Percentiles rank a stretch among this genome's conserved stretches.
These are phyloP conservation scores for Paelopatides confundens DNA, from an alignment of 53 echinoderm and acorn worm genomes.

Conservation along the genomic window DNA sequence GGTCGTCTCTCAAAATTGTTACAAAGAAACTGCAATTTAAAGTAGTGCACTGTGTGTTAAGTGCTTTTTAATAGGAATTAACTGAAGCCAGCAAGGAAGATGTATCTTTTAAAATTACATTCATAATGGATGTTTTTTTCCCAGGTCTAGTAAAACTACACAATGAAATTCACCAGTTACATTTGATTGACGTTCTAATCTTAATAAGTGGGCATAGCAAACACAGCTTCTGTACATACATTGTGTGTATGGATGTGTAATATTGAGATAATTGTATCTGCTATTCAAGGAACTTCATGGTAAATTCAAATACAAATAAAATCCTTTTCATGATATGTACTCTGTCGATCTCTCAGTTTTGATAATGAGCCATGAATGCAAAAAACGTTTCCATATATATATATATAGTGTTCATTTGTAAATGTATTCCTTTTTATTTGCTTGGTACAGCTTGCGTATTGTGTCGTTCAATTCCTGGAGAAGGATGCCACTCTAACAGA, in stretches of 20 bases:
- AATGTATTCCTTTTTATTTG: not conserved
- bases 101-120: not conserved
- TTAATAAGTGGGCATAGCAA: no score
- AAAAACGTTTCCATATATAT: no score
- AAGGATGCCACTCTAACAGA: conserved; percentile 98
- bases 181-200: no score
- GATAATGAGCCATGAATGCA: no score
- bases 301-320: no score
- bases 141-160: not conserved
- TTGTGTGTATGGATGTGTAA: no score
- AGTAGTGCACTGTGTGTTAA: not conserved
- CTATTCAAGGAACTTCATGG: no score
- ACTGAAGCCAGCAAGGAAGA: not conserved
- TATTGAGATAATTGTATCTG: no score
- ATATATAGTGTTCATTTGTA: no score
- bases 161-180: not conserved
- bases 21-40: not conserved
- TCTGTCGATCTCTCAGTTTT: no score
- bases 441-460: conserved; percentile 84
- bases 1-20: not conserved
- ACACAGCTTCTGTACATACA: no score
- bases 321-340: no score
- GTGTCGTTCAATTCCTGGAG: conserved; percentile 99
- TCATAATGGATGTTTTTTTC: not conserved
- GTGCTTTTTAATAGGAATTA: not conserved